Percentiles rank a stretch among this genome's conserved stretches.
Evolutionary conservation across 2,113 vertebrate genomes (phyloP).

Genomic region (Alligator mississippiensis): DNA sequence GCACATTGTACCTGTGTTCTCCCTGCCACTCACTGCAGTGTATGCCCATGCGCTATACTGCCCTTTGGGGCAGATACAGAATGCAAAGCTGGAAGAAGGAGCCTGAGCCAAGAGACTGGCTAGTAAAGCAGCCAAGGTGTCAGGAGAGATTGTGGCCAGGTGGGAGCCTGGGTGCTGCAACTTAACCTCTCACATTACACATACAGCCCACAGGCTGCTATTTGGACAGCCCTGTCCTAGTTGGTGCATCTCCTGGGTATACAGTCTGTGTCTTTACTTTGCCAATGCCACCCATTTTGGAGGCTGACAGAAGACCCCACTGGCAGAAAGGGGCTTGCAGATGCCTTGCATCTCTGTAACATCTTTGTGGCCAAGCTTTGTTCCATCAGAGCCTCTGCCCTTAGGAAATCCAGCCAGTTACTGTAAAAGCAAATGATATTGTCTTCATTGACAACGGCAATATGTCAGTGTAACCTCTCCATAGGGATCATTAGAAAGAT

Average conservation of each 20-base stretch:
- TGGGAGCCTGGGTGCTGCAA: too few relatives aligned
- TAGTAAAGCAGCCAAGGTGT: too few relatives aligned
- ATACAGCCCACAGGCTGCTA: too few relatives aligned
- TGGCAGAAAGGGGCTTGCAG: background rate
- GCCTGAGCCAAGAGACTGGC: too few relatives aligned
- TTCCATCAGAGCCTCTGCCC: background rate
- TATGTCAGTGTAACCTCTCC: background rate
- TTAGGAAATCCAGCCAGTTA: background rate
- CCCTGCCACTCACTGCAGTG: too few relatives aligned
- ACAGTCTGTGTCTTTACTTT: background rate
- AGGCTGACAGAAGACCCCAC: background rate
- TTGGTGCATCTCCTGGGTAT: background rate
- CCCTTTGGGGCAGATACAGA: too few relatives aligned
- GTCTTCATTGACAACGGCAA: background rate
- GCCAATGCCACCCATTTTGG: background rate
- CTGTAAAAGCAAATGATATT: background rate
- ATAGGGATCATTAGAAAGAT: background rate
- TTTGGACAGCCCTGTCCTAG: too few relatives aligned
- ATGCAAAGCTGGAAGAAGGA: too few relatives aligned
- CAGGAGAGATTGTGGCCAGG: too few relatives aligned
- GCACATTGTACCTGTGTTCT: too few relatives aligned
- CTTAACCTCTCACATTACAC: too few relatives aligned
- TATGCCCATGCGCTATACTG: too few relatives aligned
- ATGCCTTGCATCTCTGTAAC: background rate
- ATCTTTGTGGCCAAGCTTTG: background rate